Conservation (phyloP, 2,888 invertebrate genomes). For the Hesperia comma region DNA sequence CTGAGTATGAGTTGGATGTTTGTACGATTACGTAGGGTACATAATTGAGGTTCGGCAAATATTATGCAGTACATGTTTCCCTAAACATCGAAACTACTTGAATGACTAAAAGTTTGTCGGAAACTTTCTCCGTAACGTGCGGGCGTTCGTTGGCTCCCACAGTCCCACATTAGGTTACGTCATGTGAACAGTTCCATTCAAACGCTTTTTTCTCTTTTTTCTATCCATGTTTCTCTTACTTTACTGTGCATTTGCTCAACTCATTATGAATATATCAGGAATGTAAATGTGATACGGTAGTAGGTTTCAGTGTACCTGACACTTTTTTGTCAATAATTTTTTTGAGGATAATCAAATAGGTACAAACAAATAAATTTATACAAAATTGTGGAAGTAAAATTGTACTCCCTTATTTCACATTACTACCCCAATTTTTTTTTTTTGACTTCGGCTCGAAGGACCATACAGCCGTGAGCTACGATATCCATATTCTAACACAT, state of each 20-base stretch:
- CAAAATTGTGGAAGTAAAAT: too few relatives aligned
- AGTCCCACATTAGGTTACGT: conserved; percentile 58
- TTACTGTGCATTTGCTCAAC: not conserved
- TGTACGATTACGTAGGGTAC: not conserved
- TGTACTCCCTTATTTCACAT: too few relatives aligned
- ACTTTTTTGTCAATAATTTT: too few relatives aligned
- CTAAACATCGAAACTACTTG: conserved; percentile 10
- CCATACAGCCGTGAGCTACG: not conserved
- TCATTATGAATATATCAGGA: too few relatives aligned
- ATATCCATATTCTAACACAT: not conserved
- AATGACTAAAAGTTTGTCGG: conserved; percentile 54
- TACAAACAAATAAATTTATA: too few relatives aligned
- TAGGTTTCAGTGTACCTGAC: not conserved
- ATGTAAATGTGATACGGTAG: not conserved
- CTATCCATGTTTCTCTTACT: conserved; percentile 33
- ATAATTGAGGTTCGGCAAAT: not conserved
- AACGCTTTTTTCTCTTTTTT: conserved; percentile 42
- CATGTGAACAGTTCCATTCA: conserved; percentile 50
- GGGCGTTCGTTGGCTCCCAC: conserved; percentile 53
- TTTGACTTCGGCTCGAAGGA: not conserved
- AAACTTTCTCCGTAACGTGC: conserved; percentile 53
- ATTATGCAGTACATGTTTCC: not conserved
- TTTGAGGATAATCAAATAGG: too few relatives aligned
- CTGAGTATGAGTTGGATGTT: not conserved
- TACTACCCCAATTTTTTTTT: too few relatives aligned